phyloP scores from a whole-genome alignment of 2,797 vertebrate genomes.

The Potorous gilbertii region DNA sequence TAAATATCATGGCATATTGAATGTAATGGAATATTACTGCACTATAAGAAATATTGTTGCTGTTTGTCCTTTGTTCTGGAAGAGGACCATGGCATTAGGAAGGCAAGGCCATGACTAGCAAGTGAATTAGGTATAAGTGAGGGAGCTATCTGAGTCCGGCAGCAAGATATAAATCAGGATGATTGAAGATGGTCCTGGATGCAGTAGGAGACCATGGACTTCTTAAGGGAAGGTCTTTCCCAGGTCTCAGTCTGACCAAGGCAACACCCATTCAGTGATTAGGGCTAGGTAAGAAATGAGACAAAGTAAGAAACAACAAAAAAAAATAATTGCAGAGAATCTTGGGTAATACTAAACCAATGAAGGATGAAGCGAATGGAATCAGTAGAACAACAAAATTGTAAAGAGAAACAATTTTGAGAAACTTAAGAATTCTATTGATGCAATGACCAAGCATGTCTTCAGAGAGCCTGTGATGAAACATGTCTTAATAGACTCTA shows the following conservation, averaged over 20 bases:
- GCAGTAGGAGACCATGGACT: too few relatives aligned
- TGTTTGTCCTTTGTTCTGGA: too few relatives aligned
- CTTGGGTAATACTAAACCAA: not conserved
- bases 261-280: too few relatives aligned
- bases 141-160: too few relatives aligned
- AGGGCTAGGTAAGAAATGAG: too few relatives aligned
- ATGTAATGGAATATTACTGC: not conserved
- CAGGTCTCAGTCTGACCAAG: too few relatives aligned
- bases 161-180: too few relatives aligned
- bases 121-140: too few relatives aligned
- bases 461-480: not conserved
- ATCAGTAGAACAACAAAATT: not conserved
- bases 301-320: not conserved
- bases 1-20: not conserved
- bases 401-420: not conserved
- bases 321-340: not conserved
- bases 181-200: too few relatives aligned
- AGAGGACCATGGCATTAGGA: too few relatives aligned
- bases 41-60: not conserved
- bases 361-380: not conserved
- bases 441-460: not conserved
- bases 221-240: too few relatives aligned
- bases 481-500: not conserved
- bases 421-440: not conserved
- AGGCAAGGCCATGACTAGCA: too few relatives aligned